Evolutionary conservation across 1,140 invertebrate genomes (phyloP).

Genomic region (Drosophila nigromelanica): DNA sequence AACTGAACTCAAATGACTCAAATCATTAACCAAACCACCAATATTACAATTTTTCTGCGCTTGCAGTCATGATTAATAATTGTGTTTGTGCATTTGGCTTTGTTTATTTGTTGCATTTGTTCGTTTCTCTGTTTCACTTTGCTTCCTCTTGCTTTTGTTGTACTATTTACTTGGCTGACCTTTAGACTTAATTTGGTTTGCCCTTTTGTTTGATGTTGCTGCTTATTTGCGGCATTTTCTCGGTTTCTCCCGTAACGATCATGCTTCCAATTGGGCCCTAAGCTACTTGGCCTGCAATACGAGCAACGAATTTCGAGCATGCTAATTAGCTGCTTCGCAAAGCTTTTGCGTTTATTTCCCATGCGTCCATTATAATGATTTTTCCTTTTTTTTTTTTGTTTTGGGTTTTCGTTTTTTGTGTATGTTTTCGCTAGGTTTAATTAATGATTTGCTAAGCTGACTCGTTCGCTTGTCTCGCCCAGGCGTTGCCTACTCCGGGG

Average conservation of each 20-base stretch:
- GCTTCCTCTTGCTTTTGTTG: conserved; percentile 1
- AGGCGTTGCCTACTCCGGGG: conserved; percentile 40
- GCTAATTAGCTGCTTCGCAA: conserved; percentile 64
- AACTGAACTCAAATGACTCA: too few relatives aligned
- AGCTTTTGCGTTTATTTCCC: conserved; percentile 66
- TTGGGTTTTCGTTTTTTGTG: conserved; percentile 36
- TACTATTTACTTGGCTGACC: conserved; percentile 40
- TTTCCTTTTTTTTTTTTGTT: conserved; percentile 18
- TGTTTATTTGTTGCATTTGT: neutral
- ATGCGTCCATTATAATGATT: conserved; percentile 76
- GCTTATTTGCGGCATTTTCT: conserved; percentile 36
- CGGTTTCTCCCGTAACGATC: conserved; percentile 27
- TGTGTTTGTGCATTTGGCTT: conserved; percentile 9
- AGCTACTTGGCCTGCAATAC: conserved; percentile 16
- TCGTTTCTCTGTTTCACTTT: neutral
- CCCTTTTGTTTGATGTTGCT: conserved; percentile 42
- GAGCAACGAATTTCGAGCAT: conserved; percentile 47
- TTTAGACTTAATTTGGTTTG: conserved; percentile 52
- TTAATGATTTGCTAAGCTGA: conserved; percentile 78
- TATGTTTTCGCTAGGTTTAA: conserved; percentile 66
- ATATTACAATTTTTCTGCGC: too few relatives aligned
- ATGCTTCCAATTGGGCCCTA: conserved; percentile 24
- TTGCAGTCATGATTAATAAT: neutral
- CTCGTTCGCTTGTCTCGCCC: conserved; percentile 23
- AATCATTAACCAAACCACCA: too few relatives aligned